Evolutionary conservation across 1,140 invertebrate species (phyloP), one percentile per base, ranked within the genome.

Genomic region (Geopemphigus sp.): DNA sequence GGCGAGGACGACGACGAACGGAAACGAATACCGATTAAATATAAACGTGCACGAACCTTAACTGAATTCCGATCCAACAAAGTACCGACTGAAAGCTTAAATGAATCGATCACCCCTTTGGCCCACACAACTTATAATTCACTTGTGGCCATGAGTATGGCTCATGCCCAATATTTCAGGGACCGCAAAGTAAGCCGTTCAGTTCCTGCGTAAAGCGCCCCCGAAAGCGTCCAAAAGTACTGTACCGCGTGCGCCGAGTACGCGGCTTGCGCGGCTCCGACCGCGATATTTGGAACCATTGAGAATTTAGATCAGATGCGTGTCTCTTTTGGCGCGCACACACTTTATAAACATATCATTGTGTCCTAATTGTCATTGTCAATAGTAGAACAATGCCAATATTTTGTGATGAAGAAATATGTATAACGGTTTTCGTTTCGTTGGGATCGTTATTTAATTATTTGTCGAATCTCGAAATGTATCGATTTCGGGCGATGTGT

Each of bases 301-400:
- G 73, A 59, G 73, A 76, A 76, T 76, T 76, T 53, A 45, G 56
- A 61, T 78, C 17, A 19, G 32, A 50, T 24, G 32, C 45, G 29
- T 24, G 32, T 26, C 57, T 78, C 63, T 78, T n/a, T 78, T 78
- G 74, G 74, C 74, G 74, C 22, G 39, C 19, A 47, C 47, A 74
- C 24, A 74, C 53, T 74, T 73, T 74, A 45, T 57, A 57, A 6
- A 61, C 45, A 45, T 47, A 5, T 47, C 74, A 26, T 63, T 50
- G 74, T 63, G 74, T 78, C 74, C 74, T 78, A 78, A 78, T 78
- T 78, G 74, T 78, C 74, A 78, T 78, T 78, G 74, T 78, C 74
- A 78, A 61, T 63, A 24, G 39, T 63, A 39, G 74, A 63, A 78
- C 74, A 63, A 78, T 78, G 74, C 74, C 74, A 78, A 78, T 63